These are phyloP conservation scores for Micrasema minimum DNA, from an alignment of 1,140 invertebrate species.

Conservation along the genomic window DNA sequence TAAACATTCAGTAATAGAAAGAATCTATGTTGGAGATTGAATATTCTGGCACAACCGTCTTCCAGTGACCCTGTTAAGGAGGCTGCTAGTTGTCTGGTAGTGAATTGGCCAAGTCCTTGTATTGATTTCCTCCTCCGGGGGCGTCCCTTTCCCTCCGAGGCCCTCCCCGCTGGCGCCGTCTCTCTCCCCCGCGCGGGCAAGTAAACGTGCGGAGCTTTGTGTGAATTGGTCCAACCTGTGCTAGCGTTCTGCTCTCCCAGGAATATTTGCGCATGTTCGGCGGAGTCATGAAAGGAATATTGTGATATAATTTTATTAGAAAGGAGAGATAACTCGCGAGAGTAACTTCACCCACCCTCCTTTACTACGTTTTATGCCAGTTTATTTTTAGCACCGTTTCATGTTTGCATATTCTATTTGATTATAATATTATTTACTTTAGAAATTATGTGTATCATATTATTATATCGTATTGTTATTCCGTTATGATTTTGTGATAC, in stretches of 20 bases:
- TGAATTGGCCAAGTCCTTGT: constrained; percentile 26
- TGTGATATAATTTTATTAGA: constrained; percentile 11
- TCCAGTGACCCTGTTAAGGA: constrained; percentile 28
- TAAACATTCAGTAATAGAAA: no score
- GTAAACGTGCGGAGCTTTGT: constrained; percentile 15
- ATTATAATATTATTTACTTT: no score
- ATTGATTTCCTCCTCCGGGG: constrained; percentile 32
- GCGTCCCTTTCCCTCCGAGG: background rate
- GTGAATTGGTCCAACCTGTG: constrained; percentile 23
- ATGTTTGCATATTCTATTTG: no score
- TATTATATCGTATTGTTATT: no score
- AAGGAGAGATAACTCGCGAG: background rate
- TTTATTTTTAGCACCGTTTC: no score
- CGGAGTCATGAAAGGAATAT: constrained; percentile 5
- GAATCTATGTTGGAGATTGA: no score
- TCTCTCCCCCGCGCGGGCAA: background rate
- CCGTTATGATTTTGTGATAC: no score
- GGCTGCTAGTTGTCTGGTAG: constrained; percentile 29
- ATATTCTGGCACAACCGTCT: background rate
- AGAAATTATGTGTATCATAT: no score
- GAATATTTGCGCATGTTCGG: background rate
- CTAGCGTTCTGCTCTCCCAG: constrained; percentile 6
- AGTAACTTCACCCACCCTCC: background rate
- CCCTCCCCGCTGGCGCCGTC: constrained; percentile 2
- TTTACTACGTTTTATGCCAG: no score